Evolutionary conservation across 2,888 invertebrate species (phyloP).

Genomic region (Heteromurus nitidus): DNA sequence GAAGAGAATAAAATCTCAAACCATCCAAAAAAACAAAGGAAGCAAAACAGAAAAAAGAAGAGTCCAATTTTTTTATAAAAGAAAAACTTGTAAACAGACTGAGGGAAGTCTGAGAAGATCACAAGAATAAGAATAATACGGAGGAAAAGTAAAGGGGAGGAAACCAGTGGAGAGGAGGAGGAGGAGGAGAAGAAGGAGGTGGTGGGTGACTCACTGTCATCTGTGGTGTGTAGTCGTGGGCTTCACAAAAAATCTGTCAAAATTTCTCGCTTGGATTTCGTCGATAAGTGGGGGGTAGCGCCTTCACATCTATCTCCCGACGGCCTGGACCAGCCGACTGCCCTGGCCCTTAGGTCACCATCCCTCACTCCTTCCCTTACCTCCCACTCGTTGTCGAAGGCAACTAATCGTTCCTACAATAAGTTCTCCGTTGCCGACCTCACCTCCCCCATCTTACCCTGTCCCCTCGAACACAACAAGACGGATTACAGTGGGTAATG

Average conservation of each 20-base stretch:
- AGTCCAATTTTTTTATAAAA: too few species aligned
- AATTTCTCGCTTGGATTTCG: conserved; percentile 98
- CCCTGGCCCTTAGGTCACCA: conserved; percentile 72
- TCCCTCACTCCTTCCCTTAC: conserved; percentile 73
- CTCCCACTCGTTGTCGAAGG: conserved; percentile 72
- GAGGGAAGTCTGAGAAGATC: not conserved
- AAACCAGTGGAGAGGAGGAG: conserved; percentile 24
- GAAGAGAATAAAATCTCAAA: too few species aligned
- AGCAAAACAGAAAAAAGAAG: too few species aligned
- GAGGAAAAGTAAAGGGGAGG: conserved; percentile 1
- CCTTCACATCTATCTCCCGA: conserved; percentile 78
- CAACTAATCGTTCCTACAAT: conserved; percentile 71
- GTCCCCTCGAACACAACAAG: conserved; percentile 70
- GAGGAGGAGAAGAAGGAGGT: conserved; percentile 16
- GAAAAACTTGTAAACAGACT: not conserved
- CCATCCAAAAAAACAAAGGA: too few species aligned
- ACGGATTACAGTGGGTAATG: conserved; percentile 73
- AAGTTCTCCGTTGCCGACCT: conserved; percentile 70
- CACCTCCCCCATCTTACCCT: conserved; percentile 66
- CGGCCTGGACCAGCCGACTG: conserved; percentile 73
- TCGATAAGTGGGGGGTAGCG: conserved; percentile 98
- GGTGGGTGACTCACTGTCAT: conserved; percentile 14
- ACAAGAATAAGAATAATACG: conserved; percentile 37
- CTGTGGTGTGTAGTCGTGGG: conserved; percentile 59
- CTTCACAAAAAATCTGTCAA: conserved; percentile 80